Base-by-base conservation (phyloP, 2,888 invertebrate genomes). In the Trichogramma evanescens region DNA sequence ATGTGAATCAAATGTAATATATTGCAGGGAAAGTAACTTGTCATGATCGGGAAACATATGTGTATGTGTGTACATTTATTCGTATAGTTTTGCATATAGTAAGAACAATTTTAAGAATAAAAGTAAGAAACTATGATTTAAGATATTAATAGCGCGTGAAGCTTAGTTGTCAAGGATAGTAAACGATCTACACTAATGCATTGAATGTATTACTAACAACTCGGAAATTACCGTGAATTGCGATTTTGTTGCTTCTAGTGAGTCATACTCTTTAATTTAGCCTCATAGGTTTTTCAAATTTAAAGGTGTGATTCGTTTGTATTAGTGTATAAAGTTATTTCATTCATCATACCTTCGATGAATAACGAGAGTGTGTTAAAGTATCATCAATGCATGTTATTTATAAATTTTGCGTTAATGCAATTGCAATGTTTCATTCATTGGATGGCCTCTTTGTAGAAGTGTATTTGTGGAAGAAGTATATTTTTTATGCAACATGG, bases 1-100 rank as follows among this genome's bases (percentile, higher is more conserved):
- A 73, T 73, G 72, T 74, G 71, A 72, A 73, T 72, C 68, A 69
- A 71, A 72, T 74, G 73, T 74, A 72, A 72, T 73, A 73, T 74
- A 74, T 72, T 72, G 70, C 67, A 67, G 68, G 54, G 54, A 50
- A 59, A 60, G 54, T 50, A 45, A 57, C 54, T 61, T 62, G 48
- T 61, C 59, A 56, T 53, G 64, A 62, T 59, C 52, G 59, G 40
- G 26, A 48, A 56, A 52, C 54, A 52, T 55, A 41, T 46, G 54
- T 54, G 56, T 59, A 50, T 61, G 51, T 26, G 42, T 62, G 44
- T 59, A 57, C 48, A 60, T 61, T 61, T 59, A 54, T 62, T 54
- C 38, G 49, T 50, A 38, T 54, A 46, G 41, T 53, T 41, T 43
- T 7, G 46, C 50, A 43, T 56, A 54, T 6, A 42, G 45, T 46